phyloP scores from a whole-genome alignment of 2,888 invertebrate species.

The Mimumesa dahlbomi region DNA sequence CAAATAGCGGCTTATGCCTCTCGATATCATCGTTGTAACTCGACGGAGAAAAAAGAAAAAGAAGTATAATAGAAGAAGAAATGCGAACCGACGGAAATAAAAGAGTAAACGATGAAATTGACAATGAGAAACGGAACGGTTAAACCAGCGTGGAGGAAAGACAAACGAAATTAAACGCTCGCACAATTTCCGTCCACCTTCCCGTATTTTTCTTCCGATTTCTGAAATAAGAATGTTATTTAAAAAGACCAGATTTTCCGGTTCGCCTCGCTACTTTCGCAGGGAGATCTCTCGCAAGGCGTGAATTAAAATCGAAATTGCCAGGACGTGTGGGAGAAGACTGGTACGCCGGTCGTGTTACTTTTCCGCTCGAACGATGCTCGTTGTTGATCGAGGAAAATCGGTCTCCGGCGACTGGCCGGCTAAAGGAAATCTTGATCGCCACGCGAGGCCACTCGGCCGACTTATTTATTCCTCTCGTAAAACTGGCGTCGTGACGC shows the following conservation, averaged over 20 bases:
- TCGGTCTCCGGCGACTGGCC: conserved; percentile 42
- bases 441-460: conserved; percentile 46
- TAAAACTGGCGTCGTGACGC: conserved; percentile 48
- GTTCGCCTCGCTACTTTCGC: conserved; percentile 25
- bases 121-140: not conserved
- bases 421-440: conserved; percentile 45
- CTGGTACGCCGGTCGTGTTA: conserved; percentile 11
- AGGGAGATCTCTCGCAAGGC: conserved; percentile 3
- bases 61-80: conserved; percentile 1
- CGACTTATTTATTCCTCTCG: conserved; percentile 55
- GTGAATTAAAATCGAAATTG: conserved; percentile 42
- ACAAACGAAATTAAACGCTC: conserved; percentile 43
- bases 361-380: conserved; percentile 33
- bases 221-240: too few relatives aligned
- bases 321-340: not conserved
- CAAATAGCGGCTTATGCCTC: conserved; percentile 47
- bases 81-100: conserved; percentile 12
- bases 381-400: conserved; percentile 48
- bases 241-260: conserved; percentile 55
- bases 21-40: conserved; percentile 56
- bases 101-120: not conserved
- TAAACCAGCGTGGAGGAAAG: conserved; percentile 1
- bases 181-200: not conserved
- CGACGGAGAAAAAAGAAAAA: not conserved
- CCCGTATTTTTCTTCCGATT: conserved; percentile 35